A percentile compares a stretch with the other conserved stretches of the same genome.
Conservation (phyloP, 2,797 vertebrate genomes). For the Siniperca obscura region DNA sequence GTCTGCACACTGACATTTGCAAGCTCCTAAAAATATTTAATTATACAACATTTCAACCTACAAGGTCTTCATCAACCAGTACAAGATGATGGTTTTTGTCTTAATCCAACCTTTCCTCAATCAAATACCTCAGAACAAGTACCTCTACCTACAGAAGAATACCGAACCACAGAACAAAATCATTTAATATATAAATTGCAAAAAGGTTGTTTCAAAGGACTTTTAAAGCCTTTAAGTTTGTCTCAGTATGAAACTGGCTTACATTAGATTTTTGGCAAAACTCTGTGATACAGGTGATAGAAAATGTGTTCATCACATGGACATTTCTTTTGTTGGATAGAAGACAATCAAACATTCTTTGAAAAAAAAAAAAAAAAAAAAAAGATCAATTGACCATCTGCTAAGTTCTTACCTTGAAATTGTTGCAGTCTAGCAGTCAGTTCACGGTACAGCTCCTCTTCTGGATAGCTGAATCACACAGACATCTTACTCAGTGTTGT, state of each 20-base stretch:
- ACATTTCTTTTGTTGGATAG: not conserved
- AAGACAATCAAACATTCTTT: not conserved
- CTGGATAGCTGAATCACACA: conserved; percentile 84
- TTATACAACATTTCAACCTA: not conserved
- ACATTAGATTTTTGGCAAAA: not conserved
- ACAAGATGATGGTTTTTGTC: too few species aligned
- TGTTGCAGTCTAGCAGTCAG: conserved; percentile 80
- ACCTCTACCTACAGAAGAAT: not conserved
- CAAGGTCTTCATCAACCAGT: not conserved
- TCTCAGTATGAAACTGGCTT: not conserved
- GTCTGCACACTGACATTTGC: not conserved
- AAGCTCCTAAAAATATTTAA: not conserved
- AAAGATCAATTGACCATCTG: too few species aligned
- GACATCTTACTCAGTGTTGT: conserved; percentile 12
- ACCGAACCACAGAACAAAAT: not conserved
- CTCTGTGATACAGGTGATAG: too few species aligned
- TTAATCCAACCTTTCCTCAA: not conserved
- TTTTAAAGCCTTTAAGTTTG: not conserved
- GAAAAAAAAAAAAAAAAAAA: not conserved
- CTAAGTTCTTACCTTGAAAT: conserved; percentile 86
- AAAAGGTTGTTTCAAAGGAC: not conserved
- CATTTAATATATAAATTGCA: not conserved
- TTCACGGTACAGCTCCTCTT: conserved; percentile 80
- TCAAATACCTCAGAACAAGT: not conserved
- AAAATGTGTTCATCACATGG: not conserved